phyloP scores from a whole-genome alignment of 2,113 vertebrate genomes.

The Bos taurus region DNA sequence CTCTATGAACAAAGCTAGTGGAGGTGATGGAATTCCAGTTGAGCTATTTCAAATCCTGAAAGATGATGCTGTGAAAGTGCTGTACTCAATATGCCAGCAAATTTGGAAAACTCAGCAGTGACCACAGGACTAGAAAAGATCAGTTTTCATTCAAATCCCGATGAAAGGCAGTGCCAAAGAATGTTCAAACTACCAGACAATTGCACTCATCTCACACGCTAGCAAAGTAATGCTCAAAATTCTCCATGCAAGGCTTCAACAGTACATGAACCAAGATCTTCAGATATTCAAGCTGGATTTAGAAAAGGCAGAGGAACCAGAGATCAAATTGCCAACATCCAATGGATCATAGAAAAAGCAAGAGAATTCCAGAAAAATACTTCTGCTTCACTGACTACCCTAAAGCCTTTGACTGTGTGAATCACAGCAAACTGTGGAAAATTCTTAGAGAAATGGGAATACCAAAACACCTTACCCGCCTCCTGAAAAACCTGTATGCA shows the following conservation, averaged over 20 bases:
- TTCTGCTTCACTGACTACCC: neutral
- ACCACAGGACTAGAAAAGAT: neutral
- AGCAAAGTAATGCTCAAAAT: neutral
- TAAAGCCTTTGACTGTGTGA: neutral
- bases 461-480: neutral
- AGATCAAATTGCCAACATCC: neutral
- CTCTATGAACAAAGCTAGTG: neutral
- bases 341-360: neutral
- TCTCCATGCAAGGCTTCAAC: neutral
- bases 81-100: neutral
- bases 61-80: neutral
- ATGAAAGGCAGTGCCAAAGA: neutral
- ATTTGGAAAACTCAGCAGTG: neutral
- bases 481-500: neutral
- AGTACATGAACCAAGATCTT: neutral
- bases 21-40: neutral
- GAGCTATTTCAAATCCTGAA: neutral
- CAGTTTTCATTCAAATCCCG: neutral
- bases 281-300: neutral
- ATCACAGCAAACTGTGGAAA: neutral
- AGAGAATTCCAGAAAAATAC: neutral
- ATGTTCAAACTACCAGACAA: neutral
- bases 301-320: neutral
- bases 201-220: neutral
- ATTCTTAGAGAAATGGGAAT: neutral